Evolutionary conservation across 1,140 invertebrate genomes (phyloP), one percentile per base, ranked within the genome.

Genomic region (Procambarus clarkii): DNA sequence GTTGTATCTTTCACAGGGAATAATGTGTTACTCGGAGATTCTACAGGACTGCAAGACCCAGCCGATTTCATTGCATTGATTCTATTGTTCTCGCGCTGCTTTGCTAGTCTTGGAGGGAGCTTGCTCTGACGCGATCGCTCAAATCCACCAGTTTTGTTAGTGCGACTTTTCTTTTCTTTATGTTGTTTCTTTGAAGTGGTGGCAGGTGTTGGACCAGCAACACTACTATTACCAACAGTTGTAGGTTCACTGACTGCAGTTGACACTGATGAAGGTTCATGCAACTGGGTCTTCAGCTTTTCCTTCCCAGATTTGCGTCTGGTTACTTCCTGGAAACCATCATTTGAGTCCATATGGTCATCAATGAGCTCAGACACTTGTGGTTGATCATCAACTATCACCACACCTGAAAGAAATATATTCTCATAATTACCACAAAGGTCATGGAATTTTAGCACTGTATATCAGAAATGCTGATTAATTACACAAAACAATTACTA

Each of bases 271-370:
- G 74, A 74, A 34, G 87, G 78, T 93, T 94, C 83, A 92, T 94
- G 21, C 79, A 93, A 77, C 93, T 94, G 71, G 94, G 94, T 88
- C 94, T 94, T 82, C 93, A 93, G 94, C 91, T 94, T 95, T 77
- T 93, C 94, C 92, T 94, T 95, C 50, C 94, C 93, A n/a, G 94
- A 93, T 93, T 97, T 98, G 94, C 97, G 97, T 69, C 97, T 97
- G 76, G 97, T 96, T 2, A 98, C 97, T 94, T 98, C 97, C 94
- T 98, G 97, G 94, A 98, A 98, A 74, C 97, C 97, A 94, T 97
- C 97, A 93, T 97, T 95, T 91, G 93, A 94, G 92, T 95, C 95
- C 93, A 94, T 95, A 81, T 95, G 94, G 92, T 95, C 95, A 92
- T 95, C 95, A 74, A 94, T 94, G 80, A 93, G 94, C 88, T 94